Conservation (phyloP, 2,888 invertebrate species). For the Lithophane leautieri region DNA sequence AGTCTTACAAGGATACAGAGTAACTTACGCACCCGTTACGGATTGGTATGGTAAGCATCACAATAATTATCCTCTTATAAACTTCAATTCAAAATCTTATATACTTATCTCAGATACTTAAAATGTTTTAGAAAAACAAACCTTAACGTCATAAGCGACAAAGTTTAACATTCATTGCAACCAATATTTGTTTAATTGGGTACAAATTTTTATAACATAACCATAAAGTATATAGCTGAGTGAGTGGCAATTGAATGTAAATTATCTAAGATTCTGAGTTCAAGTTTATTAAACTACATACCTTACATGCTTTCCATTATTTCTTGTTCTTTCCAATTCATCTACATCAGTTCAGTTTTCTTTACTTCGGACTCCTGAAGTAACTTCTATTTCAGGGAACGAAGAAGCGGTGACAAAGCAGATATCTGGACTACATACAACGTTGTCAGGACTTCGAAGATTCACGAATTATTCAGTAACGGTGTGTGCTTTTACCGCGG, state of each 20-base stretch:
- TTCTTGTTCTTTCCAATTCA: slow-evolving; percentile 35
- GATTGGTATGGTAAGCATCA: slow-evolving; percentile 93
- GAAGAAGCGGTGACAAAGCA: slow-evolving; percentile 95
- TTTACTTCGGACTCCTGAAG: slow-evolving; percentile 62
- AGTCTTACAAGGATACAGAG: slow-evolving; percentile 95
- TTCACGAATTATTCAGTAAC: slow-evolving; percentile 98
- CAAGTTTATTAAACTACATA: not conserved
- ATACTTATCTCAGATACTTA: not conserved
- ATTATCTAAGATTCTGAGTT: not conserved
- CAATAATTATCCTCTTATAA: not conserved
- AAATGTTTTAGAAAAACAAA: not conserved
- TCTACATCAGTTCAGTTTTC: slow-evolving; percentile 55
- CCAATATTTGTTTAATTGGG: not conserved
- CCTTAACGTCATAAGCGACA: not conserved
- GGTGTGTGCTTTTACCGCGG: slow-evolving; percentile 96
- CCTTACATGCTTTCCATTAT: not conserved
- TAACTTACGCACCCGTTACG: slow-evolving; percentile 94
- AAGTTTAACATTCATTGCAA: not conserved
- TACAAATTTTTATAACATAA: not conserved
- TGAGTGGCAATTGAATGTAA: slow-evolving; percentile 1
- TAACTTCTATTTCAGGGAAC: slow-evolving; percentile 88
- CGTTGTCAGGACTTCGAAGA: slow-evolving; percentile 94
- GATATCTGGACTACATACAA: slow-evolving; percentile 92
- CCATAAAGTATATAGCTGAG: not conserved
- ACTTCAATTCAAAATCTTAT: not conserved